Conservation (phyloP, 2,797 vertebrate genomes). For the Enteromius radiatus region DNA sequence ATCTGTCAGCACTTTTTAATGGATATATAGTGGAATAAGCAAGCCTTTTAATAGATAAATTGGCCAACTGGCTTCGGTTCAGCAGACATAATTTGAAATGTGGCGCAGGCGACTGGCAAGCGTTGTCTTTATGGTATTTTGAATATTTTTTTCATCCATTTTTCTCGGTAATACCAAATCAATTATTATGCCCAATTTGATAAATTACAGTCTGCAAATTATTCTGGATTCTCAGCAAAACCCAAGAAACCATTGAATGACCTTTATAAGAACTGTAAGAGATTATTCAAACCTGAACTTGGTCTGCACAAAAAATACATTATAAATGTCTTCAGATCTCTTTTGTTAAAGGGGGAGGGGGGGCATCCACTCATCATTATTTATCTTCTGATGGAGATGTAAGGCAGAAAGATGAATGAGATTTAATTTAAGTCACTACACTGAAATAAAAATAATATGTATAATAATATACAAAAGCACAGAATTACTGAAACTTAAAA, state of each 20-base stretch:
- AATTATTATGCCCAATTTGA: slow-evolving; percentile 73
- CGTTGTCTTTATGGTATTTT: slow-evolving; percentile 59
- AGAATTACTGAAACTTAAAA: too few species aligned
- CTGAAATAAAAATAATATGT: not conserved
- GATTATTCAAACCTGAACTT: not conserved
- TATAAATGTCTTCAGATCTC: not conserved
- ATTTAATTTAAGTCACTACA: not conserved
- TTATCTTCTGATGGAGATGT: not conserved
- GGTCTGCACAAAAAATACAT: not conserved
- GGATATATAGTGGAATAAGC: slow-evolving; percentile 64
- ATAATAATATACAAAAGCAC: not conserved
- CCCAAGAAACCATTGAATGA: slow-evolving; percentile 9
- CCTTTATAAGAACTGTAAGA: not conserved
- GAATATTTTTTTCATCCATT: slow-evolving; percentile 76
- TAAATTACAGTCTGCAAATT: slow-evolving; percentile 69
- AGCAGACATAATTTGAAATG: slow-evolving; percentile 62
- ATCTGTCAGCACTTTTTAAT: slow-evolving; percentile 73
- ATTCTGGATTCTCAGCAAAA: slow-evolving; percentile 54
- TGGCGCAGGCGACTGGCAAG: slow-evolving; percentile 62
- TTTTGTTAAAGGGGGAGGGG: not conserved
- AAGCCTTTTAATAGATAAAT: slow-evolving; percentile 67
- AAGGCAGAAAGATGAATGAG: not conserved
- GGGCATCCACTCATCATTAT: too few species aligned
- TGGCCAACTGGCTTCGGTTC: slow-evolving; percentile 63
- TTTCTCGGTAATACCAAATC: slow-evolving; percentile 70